A percentile compares a stretch with the other conserved stretches of the same genome.
Conservation (phyloP, 2,113 vertebrate genomes). For the Telmatochromis brachygnathus region DNA sequence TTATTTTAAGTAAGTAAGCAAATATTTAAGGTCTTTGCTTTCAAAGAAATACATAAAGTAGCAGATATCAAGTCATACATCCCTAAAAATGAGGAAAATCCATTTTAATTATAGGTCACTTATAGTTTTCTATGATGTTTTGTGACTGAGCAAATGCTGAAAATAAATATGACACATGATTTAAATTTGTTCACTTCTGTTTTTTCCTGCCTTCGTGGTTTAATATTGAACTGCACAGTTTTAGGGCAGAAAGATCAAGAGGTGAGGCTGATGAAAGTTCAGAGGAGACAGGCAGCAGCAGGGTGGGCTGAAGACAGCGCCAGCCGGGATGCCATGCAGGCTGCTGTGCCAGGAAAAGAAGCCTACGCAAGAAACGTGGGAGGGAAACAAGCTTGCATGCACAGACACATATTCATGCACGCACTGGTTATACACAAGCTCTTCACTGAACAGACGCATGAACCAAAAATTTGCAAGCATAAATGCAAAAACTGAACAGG, state of each 20-base stretch:
- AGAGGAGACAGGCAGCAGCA: conserved; percentile 26
- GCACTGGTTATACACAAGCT: background rate
- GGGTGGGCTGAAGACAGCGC: conserved; percentile 53
- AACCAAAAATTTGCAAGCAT: background rate
- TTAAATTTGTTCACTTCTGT: background rate
- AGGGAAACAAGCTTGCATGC: background rate
- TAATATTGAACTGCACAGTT: background rate
- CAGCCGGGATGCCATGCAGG: conserved; percentile 53
- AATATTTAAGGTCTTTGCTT: background rate
- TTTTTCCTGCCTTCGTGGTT: background rate
- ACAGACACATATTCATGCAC: background rate
- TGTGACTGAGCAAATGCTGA: background rate
- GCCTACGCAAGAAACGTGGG: conserved; percentile 24
- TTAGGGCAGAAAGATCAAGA: conserved; percentile 13
- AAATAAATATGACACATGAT: background rate
- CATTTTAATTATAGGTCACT: background rate
- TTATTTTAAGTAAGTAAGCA: background rate
- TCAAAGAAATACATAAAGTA: background rate
- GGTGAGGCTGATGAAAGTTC: conserved; percentile 14
- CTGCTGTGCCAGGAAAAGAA: conserved; percentile 46
- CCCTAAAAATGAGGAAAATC: background rate
- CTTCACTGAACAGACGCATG: background rate
- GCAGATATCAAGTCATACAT: background rate
- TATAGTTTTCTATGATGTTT: background rate
- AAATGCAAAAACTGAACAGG: background rate